These are phyloP conservation scores for Hormiphora californensis DNA, from an alignment of 37 sponge, comb jelly and placozoan species.

Conservation along the genomic window DNA sequence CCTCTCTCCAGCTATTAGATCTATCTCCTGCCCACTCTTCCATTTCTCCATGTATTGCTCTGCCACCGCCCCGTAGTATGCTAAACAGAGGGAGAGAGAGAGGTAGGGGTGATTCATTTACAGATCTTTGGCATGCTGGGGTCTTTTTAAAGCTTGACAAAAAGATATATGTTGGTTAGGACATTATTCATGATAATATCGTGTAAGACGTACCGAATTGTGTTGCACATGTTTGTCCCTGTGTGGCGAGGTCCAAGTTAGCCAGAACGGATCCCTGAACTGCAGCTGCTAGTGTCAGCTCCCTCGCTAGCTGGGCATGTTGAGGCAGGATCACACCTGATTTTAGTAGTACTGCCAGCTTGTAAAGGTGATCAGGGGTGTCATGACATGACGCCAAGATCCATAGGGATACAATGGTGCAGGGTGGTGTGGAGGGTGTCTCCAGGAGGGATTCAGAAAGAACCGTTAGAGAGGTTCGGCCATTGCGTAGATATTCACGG, in stretches of 20 bases:
- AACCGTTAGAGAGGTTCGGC: neutral
- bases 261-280: slow-evolving; percentile 27
- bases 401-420: neutral
- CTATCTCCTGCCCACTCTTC: neutral
- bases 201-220: slow-evolving; percentile 8
- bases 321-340: neutral
- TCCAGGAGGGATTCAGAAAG: neutral
- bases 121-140: too few relatives aligned
- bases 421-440: neutral
- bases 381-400: neutral
- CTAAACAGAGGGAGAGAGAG: too few relatives aligned
- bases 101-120: too few relatives aligned
- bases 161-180: neutral
- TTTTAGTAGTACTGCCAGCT: neutral
- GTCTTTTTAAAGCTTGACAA: too few relatives aligned
- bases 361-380: neutral
- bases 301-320: neutral
- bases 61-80: slow-evolving; percentile 30
- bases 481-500: too few relatives aligned
- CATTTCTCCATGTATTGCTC: slow-evolving; percentile 15
- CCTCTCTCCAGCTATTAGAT: neutral
- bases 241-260: neutral
- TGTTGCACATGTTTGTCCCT: neutral
- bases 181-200: neutral
- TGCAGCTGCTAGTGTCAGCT: neutral